Percentiles rank a stretch among this genome's conserved stretches.
Conservation (phyloP, 2,797 vertebrate genomes). For the Rhinichthys osculus region DNA sequence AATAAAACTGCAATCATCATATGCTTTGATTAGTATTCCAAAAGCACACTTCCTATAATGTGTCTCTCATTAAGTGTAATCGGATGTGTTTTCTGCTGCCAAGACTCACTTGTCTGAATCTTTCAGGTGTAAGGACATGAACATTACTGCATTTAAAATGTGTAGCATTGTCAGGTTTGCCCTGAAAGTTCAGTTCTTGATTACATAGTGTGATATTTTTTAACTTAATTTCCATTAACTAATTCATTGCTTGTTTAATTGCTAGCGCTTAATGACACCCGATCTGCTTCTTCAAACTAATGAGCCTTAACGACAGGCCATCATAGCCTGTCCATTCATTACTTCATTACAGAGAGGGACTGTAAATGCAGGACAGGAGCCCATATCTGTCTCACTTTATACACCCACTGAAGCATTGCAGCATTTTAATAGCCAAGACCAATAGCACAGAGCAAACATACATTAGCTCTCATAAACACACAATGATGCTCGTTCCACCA, state of each 20-base stretch:
- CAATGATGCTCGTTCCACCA: background rate
- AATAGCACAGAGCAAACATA: constrained; percentile 27
- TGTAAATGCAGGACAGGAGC: background rate
- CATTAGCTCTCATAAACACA: background rate
- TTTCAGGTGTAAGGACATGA: background rate
- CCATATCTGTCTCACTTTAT: background rate
- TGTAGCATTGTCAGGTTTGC: constrained; percentile 1
- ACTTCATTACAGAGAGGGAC: constrained; percentile 29
- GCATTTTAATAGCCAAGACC: background rate
- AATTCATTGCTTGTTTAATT: background rate
- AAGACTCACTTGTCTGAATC: background rate
- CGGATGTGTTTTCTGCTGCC: background rate
- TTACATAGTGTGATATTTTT: constrained; percentile 6
- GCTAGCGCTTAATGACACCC: background rate
- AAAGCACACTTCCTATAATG: constrained; percentile 2
- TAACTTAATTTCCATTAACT: constrained; percentile 10
- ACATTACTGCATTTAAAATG: background rate
- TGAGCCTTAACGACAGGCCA: background rate
- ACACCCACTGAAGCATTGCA: background rate
- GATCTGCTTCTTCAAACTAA: constrained; percentile 9
- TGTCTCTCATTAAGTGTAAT: background rate
- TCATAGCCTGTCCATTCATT: constrained; percentile 9
- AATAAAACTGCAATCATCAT: background rate
- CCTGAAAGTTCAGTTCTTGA: constrained; percentile 32
- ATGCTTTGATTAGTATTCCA: background rate